These are phyloP conservation scores for Ericerus pela DNA, from an alignment of 1,140 invertebrate species.

Conservation along the genomic window DNA sequence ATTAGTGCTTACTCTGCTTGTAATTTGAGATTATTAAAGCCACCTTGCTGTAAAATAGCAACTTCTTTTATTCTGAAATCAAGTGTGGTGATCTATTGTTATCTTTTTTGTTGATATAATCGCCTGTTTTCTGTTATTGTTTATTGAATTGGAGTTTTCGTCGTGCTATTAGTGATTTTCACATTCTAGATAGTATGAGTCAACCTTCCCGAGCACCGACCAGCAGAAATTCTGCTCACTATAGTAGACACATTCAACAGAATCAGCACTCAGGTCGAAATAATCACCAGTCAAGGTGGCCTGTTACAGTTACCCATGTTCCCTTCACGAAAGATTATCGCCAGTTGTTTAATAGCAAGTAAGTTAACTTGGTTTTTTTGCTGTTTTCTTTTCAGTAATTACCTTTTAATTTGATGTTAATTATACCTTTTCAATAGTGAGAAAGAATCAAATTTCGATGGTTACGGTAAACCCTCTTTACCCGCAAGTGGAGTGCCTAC, in stretches of 20 bases:
- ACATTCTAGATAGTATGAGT: too few relatives aligned
- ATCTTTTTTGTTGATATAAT: too few relatives aligned
- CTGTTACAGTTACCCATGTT: conserved; percentile 7
- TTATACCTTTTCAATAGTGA: neutral
- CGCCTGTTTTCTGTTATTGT: too few relatives aligned
- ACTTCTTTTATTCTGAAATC: too few relatives aligned
- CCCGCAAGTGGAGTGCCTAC: neutral
- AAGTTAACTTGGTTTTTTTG: neutral
- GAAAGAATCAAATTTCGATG: neutral
- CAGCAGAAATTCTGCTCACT: neutral
- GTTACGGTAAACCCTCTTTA: neutral
- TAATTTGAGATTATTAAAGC: too few relatives aligned
- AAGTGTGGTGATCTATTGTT: too few relatives aligned
- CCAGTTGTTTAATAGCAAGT: neutral
- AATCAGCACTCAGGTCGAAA: conserved; percentile 2
- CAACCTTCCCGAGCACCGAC: conserved; percentile 4
- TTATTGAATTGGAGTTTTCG: too few relatives aligned
- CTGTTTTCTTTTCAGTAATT: neutral
- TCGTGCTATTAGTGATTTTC: too few relatives aligned
- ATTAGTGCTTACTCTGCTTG: too few relatives aligned
- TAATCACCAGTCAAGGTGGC: conserved; percentile 7
- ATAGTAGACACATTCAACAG: conserved; percentile 1
- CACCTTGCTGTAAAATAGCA: too few relatives aligned
- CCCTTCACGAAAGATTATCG: conserved; percentile 7
- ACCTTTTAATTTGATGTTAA: neutral